A percentile compares a stretch with the other conserved stretches of the same genome.
phyloP scores from a whole-genome alignment of 2,797 vertebrate species.

The Vipera ursinii region DNA sequence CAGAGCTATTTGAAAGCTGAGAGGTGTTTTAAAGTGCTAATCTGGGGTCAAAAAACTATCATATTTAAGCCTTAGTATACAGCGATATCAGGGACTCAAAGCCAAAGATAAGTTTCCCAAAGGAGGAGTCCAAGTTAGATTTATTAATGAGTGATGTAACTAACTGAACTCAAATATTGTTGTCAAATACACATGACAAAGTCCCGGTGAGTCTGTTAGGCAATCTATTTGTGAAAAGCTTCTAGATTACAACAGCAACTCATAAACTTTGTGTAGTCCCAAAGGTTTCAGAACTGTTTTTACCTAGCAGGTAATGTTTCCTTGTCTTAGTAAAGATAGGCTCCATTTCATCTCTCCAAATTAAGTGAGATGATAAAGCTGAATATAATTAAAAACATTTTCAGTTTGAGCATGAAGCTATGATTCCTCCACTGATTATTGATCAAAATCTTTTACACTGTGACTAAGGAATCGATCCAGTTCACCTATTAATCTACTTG shows the following conservation, averaged over 20 bases:
- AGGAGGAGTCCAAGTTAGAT: conserved; percentile 17
- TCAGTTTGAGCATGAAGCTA: not conserved
- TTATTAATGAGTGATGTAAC: conserved; percentile 10
- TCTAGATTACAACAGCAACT: not conserved
- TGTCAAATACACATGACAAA: conserved; percentile 37
- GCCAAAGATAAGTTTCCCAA: conserved; percentile 10
- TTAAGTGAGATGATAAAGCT: not conserved
- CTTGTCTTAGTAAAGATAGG: conserved; percentile 1
- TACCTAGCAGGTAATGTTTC: conserved; percentile 5
- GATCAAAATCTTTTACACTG: not conserved
- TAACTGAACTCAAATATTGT: conserved; percentile 14
- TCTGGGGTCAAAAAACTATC: not conserved
- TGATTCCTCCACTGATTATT: not conserved
- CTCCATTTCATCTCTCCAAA: conserved; percentile 8
- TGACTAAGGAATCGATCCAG: not conserved
- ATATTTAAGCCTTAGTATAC: conserved; percentile 19
- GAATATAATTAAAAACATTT: conserved; percentile 1
- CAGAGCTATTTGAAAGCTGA: not conserved
- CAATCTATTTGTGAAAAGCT: conserved; percentile 21
- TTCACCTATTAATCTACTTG: not conserved
- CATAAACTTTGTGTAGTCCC: not conserved
- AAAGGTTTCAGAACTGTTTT: conserved; percentile 10
- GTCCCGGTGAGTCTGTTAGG: conserved; percentile 14
- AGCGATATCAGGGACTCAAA: conserved; percentile 20
- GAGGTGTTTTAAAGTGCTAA: not conserved